Evolutionary conservation across 2,797 vertebrate genomes (phyloP).

Genomic region (Mus minutoides): DNA sequence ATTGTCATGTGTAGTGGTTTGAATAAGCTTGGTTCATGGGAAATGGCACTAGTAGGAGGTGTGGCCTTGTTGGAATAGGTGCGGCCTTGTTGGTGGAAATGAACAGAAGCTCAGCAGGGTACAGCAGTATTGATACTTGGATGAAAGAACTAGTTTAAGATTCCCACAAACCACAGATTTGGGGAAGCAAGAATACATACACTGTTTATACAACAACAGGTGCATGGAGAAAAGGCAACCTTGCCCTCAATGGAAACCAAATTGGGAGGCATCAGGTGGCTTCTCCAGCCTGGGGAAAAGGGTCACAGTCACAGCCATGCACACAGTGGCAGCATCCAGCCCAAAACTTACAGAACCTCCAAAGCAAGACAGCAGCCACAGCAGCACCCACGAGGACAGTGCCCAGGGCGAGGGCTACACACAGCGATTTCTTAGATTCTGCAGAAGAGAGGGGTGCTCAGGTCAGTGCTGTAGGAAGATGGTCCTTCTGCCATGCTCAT

Average conservation of each 20-base stretch:
- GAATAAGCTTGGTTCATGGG: neutral
- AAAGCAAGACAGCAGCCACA: conserved; percentile 87
- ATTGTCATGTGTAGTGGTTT: neutral
- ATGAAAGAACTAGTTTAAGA: neutral
- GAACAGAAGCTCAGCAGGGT: neutral
- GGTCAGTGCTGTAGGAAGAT: rapidly evolving
- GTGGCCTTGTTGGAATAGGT: neutral
- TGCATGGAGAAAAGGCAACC: neutral
- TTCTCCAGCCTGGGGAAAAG: neutral
- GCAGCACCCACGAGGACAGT: conserved; percentile 82
- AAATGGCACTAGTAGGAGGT: neutral
- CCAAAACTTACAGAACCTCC: conserved; percentile 90
- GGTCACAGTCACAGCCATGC: neutral
- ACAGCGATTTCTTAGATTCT: conserved; percentile 86
- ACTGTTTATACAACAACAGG: no score
- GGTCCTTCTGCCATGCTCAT: neutral
- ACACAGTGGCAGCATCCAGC: neutral
- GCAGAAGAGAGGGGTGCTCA: conserved; percentile 9
- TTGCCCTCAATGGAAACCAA: neutral
- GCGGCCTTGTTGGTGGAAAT: neutral
- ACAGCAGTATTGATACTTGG: neutral
- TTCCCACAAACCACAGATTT: neutral
- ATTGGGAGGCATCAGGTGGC: neutral
- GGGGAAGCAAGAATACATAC: no score
- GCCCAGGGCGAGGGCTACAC: conserved; percentile 77